Evolutionary conservation across 2,888 invertebrate species (phyloP), one percentile per base, ranked within the genome.

Genomic region (Cynaeus angustus): DNA sequence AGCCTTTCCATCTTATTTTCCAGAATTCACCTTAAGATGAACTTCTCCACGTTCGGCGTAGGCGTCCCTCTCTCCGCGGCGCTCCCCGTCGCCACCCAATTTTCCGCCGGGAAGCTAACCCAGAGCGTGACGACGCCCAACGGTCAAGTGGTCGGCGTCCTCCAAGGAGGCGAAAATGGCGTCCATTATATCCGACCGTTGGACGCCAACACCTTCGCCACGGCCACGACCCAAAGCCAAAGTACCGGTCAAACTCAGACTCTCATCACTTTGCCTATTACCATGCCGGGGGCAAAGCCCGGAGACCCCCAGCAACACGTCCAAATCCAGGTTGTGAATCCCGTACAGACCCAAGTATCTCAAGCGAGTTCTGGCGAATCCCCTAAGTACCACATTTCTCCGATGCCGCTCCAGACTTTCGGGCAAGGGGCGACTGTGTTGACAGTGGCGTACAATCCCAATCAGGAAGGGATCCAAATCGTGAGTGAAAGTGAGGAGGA

Each of bases 271-370:
- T 85, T 94, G 81, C 94, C 94, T 28, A 92, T 94, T 75, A 89
- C 92, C 8, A 89, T 94, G 84, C 92, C 93, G 0, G 93, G 93
- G 3, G 86, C 89, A 0, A 93, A 93, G 77, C 91, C 91, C 50
- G 91, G 91, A 75, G 94, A 94, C 79, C 92, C 93, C 0, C 92
- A 92, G 76, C 91, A 90, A 75, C 93, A 92, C 41, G 91, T 94
- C 41, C 94, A 94, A 83, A 94, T 94, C 70, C 93, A 94, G 84
- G 83, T 84, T 53, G 83, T 84, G 9, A 85, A 84, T 72, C 82
- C 83, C 1, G 77, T 81, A 41, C 80, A 79, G 46, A 72, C 79
- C 14, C 81, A 81, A 8, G 82, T 83, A 26, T 78, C 81, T 16
- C 83, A 83, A 45, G 78, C 81, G 9, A 82, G 77, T 68, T 81